A percentile compares a stretch with the other conserved stretches of the same genome.
Evolutionary conservation across 2,888 invertebrate species (phyloP).

Genomic region (Plagodis pulveraria): DNA sequence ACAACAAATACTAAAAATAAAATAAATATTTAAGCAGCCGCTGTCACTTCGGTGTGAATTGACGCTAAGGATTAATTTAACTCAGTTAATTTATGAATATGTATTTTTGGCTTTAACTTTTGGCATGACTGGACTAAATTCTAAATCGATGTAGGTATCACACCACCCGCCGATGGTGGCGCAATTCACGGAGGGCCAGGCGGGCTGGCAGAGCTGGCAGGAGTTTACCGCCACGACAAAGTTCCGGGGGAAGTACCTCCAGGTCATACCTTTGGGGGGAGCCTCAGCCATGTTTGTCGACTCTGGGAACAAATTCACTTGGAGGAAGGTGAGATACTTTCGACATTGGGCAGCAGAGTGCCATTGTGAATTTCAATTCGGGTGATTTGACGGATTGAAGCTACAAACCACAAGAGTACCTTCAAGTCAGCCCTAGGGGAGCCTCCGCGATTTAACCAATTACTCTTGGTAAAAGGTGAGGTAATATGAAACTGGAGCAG

Average conservation of each 20-base stretch:
- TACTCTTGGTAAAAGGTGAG: no score
- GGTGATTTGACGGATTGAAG: no score
- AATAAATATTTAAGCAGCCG: no score
- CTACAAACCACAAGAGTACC: no score
- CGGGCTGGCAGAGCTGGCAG: conserved; percentile 97
- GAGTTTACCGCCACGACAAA: conserved; percentile 99
- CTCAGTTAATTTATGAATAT: neutral
- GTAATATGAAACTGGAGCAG: no score
- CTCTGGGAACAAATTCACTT: conserved; percentile 95
- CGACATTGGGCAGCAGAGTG: no score
- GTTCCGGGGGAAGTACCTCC: conserved; percentile 99
- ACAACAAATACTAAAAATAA: no score
- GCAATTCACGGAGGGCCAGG: conserved; percentile 94
- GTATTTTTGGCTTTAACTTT: conserved; percentile 2
- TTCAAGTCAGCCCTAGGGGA: no score
- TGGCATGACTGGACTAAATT: conserved; percentile 36
- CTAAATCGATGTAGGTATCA: conserved; percentile 86
- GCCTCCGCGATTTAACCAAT: no score
- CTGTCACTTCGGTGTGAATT: no score
- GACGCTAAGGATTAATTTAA: neutral
- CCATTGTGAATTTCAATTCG: no score
- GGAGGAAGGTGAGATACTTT: conserved; percentile 90
- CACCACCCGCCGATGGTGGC: conserved; percentile 99
- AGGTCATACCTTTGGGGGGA: conserved; percentile 91
- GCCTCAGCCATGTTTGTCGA: conserved; percentile 88